These are phyloP conservation scores for Adelognathus sp. DNA, from an alignment of 2,888 invertebrate genomes.

Conservation along the genomic window DNA sequence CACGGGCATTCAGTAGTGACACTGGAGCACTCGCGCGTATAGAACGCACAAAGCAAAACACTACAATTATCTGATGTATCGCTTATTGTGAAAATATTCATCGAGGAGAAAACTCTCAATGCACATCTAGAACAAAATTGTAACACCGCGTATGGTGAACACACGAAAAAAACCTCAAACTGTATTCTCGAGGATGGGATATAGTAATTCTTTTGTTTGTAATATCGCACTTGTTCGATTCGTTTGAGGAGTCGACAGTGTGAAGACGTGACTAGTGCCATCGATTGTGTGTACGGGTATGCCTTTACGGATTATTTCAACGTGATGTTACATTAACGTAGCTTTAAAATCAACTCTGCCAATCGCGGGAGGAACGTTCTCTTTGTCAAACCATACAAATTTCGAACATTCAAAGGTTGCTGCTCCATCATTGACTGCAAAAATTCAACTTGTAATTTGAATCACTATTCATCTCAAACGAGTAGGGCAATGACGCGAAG, in stretches of 20 bases:
- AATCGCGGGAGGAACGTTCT: background rate
- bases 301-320: background rate
- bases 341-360: background rate
- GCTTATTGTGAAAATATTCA: background rate
- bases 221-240: background rate
- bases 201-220: background rate
- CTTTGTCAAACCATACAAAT: background rate
- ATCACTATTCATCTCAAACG: background rate
- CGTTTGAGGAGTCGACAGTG: background rate
- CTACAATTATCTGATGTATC: conserved; percentile 35
- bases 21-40: conserved; percentile 14
- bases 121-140: background rate
- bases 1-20: conserved; percentile 6
- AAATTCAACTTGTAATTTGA: background rate
- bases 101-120: background rate
- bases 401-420: background rate
- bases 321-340: background rate
- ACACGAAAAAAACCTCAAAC: background rate
- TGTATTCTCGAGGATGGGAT: background rate
- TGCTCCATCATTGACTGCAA: background rate
- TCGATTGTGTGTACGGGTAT: background rate
- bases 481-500: too few relatives aligned
- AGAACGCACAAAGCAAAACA: conserved; percentile 29
- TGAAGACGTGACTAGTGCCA: conserved; percentile 5
- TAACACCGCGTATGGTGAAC: background rate